Base-by-base conservation (phyloP, 1,140 invertebrate genomes). In the Agrilus planipennis region DNA sequence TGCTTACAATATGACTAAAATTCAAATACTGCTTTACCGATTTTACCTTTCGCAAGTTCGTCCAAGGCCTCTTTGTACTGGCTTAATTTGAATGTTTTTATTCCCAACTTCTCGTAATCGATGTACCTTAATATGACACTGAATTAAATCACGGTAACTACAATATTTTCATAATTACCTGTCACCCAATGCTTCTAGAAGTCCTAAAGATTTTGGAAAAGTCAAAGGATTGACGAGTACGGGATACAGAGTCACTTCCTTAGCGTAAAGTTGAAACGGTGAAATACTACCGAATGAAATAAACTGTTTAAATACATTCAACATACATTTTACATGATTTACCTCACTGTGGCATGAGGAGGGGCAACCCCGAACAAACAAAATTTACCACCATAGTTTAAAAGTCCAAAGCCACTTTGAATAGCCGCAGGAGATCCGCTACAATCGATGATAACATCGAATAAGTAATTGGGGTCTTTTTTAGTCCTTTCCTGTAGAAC, bases 1-100 rank as follows among this genome's bases (percentile, higher is more conserved):
- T n/a, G n/a, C n/a, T n/a, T n/a, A n/a, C n/a, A n/a, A n/a, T n/a
- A n/a, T n/a, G n/a, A n/a, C n/a, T n/a, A n/a, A n/a, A 36, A 44
- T 56, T 76, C 76, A 42, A 81, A 79, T 23, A 79, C 52, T 2
- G 70, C 77, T 55, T 81, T 81, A 2, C 73, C 68, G 19, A 78
- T 71, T 0, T 53, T 52, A 2, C 76, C 76, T 3, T 55, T 60
- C 38, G 71, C 72, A 4, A 81, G 48, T 2, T 63, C 62, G 0
- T 67, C 54, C 2, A 81, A 41, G 0, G 75, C 77, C 19, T 69
- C 56, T 31, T 69, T 46, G 44, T 77, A 76, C 34, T 76, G 57
- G 0, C 68, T 68, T 10, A 81, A 48, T 9, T 63, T 50, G 44
- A 64, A 81, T 4, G 70, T 61, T 46, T 71, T 69, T 6, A 80